Evolutionary conservation across 2,113 vertebrate genomes (phyloP).

Genomic region (Dunckerocampus dactyliophorus): DNA sequence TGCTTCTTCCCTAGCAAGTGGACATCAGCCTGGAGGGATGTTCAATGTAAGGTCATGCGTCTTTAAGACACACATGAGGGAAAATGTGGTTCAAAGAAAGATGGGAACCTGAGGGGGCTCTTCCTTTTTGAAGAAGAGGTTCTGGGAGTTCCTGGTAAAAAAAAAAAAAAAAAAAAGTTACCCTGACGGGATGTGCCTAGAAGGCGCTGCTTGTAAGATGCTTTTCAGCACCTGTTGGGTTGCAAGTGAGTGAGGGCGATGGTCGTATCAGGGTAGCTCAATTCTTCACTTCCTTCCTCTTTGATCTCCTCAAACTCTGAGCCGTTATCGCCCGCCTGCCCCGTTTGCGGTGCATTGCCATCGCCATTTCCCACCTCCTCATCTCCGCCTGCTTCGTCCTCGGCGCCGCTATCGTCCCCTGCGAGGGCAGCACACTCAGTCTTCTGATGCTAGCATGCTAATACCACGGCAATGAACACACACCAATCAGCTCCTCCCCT

Average conservation of each 20-base stretch:
- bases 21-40: slow-evolving; percentile 67
- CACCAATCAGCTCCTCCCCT: slow-evolving; percentile 84
- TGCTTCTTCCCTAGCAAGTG: slow-evolving; percentile 81
- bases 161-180: not conserved
- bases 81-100: not conserved
- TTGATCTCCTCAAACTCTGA: slow-evolving; percentile 4
- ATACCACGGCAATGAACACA: too few species aligned
- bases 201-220: not conserved
- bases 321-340: not conserved
- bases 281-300: slow-evolving; percentile 34
- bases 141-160: slow-evolving; percentile 46
- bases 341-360: not conserved
- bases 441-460: not conserved
- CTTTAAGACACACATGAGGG: not conserved
- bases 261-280: slow-evolving; percentile 86
- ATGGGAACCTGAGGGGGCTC: slow-evolving; percentile 54
- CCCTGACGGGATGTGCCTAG: not conserved
- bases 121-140: slow-evolving; percentile 69
- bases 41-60: not conserved
- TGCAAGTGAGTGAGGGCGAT: slow-evolving; percentile 92
- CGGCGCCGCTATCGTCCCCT: slow-evolving; percentile 72
- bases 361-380: slow-evolving; percentile 14
- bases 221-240: slow-evolving; percentile 71
- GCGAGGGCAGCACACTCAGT: not conserved
- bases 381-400: slow-evolving; percentile 39